These are phyloP conservation scores for Chaetodon auriga DNA, from an alignment of 2,113 vertebrate species.

Conservation along the genomic window DNA sequence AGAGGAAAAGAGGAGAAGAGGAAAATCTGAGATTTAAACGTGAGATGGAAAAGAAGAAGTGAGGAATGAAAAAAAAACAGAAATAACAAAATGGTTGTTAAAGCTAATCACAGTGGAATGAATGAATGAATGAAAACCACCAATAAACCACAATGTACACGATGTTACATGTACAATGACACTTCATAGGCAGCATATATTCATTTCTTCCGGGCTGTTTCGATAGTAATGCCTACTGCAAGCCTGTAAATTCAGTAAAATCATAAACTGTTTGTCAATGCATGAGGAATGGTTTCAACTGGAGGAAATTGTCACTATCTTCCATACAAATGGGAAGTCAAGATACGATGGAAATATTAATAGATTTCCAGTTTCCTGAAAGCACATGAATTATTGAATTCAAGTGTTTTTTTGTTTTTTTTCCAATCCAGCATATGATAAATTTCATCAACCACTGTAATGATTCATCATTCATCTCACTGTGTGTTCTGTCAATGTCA, in stretches of 20 bases:
- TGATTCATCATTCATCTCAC: conserved; percentile 35
- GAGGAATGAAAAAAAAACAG: neutral
- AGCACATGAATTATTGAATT: conserved; percentile 46
- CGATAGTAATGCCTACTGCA: conserved; percentile 10
- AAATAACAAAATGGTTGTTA: conserved; percentile 33
- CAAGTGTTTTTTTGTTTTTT: conserved; percentile 2
- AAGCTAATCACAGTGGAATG: conserved; percentile 37
- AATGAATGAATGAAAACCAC: neutral
- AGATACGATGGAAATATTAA: conserved; percentile 46
- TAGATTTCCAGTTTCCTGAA: conserved; percentile 25
- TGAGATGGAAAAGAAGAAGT: neutral
- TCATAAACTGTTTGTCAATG: conserved; percentile 47
- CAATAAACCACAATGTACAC: conserved; percentile 6
- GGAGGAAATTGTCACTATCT: conserved; percentile 26
- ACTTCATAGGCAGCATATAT: neutral
- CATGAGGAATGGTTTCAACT: conserved; percentile 43
- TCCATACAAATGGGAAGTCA: conserved; percentile 42
- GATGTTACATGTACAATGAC: neutral
- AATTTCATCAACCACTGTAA: conserved; percentile 8
- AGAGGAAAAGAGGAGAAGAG: neutral
- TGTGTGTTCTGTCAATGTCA: conserved; percentile 36
- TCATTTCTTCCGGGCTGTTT: neutral
- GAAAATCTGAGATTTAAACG: neutral
- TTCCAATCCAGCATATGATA: conserved; percentile 12
- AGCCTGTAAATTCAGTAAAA: conserved; percentile 49